Evolutionary conservation across 2,113 vertebrate genomes (phyloP), one percentile per base, ranked within the genome.

Genomic region (Pimephales promelas): DNA sequence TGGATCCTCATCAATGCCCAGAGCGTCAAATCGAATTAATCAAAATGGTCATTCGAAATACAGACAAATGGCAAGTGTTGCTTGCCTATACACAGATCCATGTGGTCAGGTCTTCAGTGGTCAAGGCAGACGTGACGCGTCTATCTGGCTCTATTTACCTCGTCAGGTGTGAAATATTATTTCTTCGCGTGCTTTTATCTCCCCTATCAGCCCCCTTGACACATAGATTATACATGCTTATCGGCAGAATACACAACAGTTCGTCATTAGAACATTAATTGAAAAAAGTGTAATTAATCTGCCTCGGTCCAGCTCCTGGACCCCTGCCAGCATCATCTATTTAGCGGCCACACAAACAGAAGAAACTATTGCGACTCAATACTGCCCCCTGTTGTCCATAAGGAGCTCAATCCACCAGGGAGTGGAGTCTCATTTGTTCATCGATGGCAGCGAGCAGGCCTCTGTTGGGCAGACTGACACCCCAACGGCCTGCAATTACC

Each of bases 221-320:
- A 90, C 88, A 81, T 83, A 92, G 87, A 88, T 90, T 91, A 93
- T 91, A 91, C 91, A 85, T 87, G 91, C 88, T 94, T 93, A 94
- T 95, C 94, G 87, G 90, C 90, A 89, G 93, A 92, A 90, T 87
- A 87, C 94, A 94, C 93, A 92, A 93, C 91, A 91, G 92, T 91
- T 92, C 93, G 91, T 93, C 92, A 93, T 94, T 93, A 92, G 90
- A 92, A 90, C 93, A 93, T 94, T 95, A 94, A 95, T 95, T 95
- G 93, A 95, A 95, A 40, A 94, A 95, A 92, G 90, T 94, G 94
- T 95, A 95, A 95, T 95, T 94, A 94, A 95, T 95, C 93, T 91
- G 90, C 90, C 88, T 91, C 90, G 89, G 91, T 92, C 91, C 89
- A 85, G 89, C 88, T 88, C 91, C 92, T 93, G 93, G 93, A 94